Evolutionary conservation across 2,888 invertebrate genomes (phyloP), one percentile per base, ranked within the genome.

Genomic region (Xestia xanthographa): DNA sequence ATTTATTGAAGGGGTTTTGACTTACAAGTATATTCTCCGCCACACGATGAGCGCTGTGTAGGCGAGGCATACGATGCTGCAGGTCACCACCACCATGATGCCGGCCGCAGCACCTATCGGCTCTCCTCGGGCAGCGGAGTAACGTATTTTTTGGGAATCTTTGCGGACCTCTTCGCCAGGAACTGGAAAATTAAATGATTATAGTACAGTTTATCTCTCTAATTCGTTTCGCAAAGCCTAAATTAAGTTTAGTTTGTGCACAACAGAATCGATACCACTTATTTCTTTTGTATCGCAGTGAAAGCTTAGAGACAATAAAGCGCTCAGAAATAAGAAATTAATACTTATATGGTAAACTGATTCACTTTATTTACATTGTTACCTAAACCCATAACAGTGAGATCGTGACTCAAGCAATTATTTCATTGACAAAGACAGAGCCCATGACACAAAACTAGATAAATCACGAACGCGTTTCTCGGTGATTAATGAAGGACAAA

Each of bases 11-110:
- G 26, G 48, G 41, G 12, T 62, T 82, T 58, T 70, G 26, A 94
- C 95, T 94, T 81, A 96, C 96, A 96, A 85, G 86, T 96, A 96
- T 91, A 95, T 94, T 87, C 95, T 90, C 84, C 95, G 92, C 96
- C 95, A 96, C 8, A 96, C 93, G 63, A 96, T 91, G 75, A 96
- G 94, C 0, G 92, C 91, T 22, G 93, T 92, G 91, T 96, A 96
- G 2, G 95, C 95, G 82, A 95, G 83, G 79, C 93, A 92, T 11
- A 96, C 95, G 83, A 96, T 93, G 85, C 91, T 93, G 90, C 94
- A 94, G 4, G 96, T 96, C 82, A 95, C 92, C 38, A 94, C 90
- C 6, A 96, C 92, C 96, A 96, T 96, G 88, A 96, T 94, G 43
- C 94, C 95, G 0, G 96, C 96, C 0, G 95, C 96, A 6, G 92